Base-by-base conservation (phyloP, 2,797 vertebrate genomes). In the Crenuchus spilurus region DNA sequence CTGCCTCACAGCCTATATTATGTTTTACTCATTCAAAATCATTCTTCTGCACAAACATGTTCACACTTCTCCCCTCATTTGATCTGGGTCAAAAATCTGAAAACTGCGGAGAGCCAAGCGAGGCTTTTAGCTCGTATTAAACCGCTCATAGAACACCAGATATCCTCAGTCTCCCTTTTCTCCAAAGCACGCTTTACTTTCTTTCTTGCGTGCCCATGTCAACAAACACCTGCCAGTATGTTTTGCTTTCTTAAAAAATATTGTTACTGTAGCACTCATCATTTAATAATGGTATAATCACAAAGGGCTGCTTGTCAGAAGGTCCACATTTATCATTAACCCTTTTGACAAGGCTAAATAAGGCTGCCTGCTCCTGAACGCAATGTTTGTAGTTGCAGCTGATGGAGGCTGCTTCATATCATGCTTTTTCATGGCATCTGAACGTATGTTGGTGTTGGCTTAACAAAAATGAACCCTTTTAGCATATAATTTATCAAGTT, bases 401-500 rank as follows among this genome's bases (percentile, higher is more conserved):
- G 58, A 84, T 81, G 78, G 55, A 70, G 78, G 74, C 80, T 72
- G 68, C 74, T 80, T 78, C 82, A 26, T 85, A 84, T 83, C 83
- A 84, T 77, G 83, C 76, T 85, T 74, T 81, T 57, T 83, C 71
- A 81, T 81, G 77, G 84, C 86, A 83, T 86, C 71, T n/a, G n/a
- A n/a, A 11, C 79, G 83, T 80, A 62, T 80, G 76, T 78, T 74
- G 73, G 78, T 79, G 80, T 83, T 77, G 76, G 85, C 81, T 77
- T 84, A 76, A 86, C 78, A 84, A 84, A 88, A 91, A 87, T 82
- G 88, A 83, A 84, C 86, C 80, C 55, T 68, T 69, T 70, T 79
- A 66, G 76, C 74, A 41, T 51, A 82, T 84, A 80, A 88, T 91
- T 86, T 85, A 86, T 90, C 83, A 86, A 85, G 83, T 46, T 69